Evolutionary conservation across 2,797 vertebrate genomes (phyloP).

Genomic region (Cynopterus sphinx): DNA sequence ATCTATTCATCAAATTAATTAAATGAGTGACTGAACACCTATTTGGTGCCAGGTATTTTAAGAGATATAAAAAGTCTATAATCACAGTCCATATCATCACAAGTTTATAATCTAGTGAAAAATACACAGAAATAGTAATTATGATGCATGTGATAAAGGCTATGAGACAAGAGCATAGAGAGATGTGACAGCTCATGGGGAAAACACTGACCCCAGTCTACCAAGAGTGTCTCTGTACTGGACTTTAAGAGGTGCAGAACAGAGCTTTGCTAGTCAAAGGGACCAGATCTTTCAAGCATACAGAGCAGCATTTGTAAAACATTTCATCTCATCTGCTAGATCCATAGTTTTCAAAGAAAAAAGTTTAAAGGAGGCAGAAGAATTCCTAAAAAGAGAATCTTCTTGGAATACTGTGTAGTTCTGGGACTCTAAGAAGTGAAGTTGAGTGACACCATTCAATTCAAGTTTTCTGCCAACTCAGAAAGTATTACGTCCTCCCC

Average conservation of each 20-base stretch:
- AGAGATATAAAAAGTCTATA: not conserved
- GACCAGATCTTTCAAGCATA: not conserved
- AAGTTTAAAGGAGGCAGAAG: not conserved
- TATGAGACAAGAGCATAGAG: not conserved
- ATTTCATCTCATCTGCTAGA: too few relatives aligned
- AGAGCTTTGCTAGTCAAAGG: not conserved
- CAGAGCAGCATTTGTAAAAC: not conserved
- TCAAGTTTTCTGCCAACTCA: not conserved
- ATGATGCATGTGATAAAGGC: not conserved
- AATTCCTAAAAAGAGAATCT: not conserved
- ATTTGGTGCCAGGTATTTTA: not conserved
- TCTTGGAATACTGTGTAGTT: not conserved
- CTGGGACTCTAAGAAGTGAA: not conserved
- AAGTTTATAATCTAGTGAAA: not conserved
- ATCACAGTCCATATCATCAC: too few relatives aligned
- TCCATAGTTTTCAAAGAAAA: not conserved
- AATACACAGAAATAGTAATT: not conserved
- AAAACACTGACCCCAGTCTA: too few relatives aligned
- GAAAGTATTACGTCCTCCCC: not conserved
- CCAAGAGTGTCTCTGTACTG: rapidly evolving
- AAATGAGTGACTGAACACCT: not conserved
- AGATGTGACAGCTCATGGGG: not conserved
- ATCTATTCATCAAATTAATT: not conserved
- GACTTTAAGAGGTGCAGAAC: not conserved
- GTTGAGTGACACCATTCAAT: not conserved